Evolutionary conservation across 2,113 vertebrate genomes (phyloP).

Genomic region (Vanacampus margaritifer): DNA sequence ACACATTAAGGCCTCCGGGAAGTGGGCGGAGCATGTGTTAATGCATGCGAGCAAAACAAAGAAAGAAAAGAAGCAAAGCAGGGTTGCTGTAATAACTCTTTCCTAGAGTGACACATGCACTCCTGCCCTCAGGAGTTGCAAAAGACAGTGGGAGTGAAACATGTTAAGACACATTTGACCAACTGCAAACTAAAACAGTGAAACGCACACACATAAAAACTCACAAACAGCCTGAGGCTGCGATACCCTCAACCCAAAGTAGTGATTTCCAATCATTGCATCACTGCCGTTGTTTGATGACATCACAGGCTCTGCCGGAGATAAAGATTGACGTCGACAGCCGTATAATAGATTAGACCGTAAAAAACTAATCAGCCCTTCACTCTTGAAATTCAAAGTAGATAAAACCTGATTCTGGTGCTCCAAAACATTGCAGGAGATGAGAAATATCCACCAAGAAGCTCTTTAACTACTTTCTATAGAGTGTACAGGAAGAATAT

Average conservation of each 20-base stretch:
- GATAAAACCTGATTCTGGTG: slow-evolving; percentile 23
- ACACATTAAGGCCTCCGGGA: not conserved
- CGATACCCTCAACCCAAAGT: slow-evolving; percentile 41
- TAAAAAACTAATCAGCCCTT: slow-evolving; percentile 14
- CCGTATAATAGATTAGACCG: slow-evolving; percentile 47
- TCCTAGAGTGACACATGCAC: slow-evolving; percentile 32
- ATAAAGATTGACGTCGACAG: slow-evolving; percentile 32
- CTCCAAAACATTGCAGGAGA: slow-evolving; percentile 30
- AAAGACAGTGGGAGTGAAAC: slow-evolving; percentile 24
- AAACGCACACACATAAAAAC: slow-evolving; percentile 9
- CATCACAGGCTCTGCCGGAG: slow-evolving; percentile 49
- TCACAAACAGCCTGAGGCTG: slow-evolving; percentile 34
- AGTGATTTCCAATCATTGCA: slow-evolving; percentile 62
- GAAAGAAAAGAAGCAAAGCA: not conserved
- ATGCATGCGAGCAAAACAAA: not conserved
- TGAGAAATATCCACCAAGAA: slow-evolving; percentile 33
- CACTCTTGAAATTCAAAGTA: slow-evolving; percentile 32
- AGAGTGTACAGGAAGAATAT: slow-evolving; percentile 7
- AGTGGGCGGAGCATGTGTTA: not conserved
- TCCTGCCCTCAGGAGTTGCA: slow-evolving; percentile 16
- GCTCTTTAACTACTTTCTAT: slow-evolving; percentile 26
- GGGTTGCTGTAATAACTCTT: slow-evolving; percentile 16
- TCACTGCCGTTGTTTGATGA: slow-evolving; percentile 44
- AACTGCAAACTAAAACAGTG: slow-evolving; percentile 27
- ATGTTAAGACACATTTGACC: slow-evolving; percentile 31